Percentiles rank a stretch among this genome's conserved stretches.
phyloP scores from a whole-genome alignment of 2,888 invertebrate species.

The Agrotis exclamationis region DNA sequence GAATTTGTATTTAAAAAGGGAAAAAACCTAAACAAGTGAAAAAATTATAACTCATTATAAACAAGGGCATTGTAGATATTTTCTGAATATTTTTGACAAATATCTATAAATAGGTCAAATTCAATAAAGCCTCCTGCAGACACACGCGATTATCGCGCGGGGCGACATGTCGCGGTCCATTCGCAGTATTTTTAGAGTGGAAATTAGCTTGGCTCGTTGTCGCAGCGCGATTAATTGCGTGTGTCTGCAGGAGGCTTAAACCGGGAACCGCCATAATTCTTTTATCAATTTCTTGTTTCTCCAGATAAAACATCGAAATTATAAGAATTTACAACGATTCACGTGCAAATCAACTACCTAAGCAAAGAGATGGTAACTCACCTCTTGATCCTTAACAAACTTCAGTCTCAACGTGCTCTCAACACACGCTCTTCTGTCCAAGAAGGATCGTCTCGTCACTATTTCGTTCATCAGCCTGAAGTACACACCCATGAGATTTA shows the following conservation, averaged over 20 bases:
- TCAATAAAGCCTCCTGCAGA: too few species aligned
- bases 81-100: too few species aligned
- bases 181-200: too few species aligned
- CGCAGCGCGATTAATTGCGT: too few species aligned
- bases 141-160: too few species aligned
- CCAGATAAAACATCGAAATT: not conserved
- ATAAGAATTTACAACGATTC: too few species aligned
- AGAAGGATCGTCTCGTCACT: constrained; percentile 96
- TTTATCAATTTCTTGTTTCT: not conserved
- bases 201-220: too few species aligned
- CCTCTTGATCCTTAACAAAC: constrained; percentile 96
- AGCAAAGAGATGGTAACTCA: constrained; percentile 54
- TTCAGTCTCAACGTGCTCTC: constrained; percentile 96
- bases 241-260: too few species aligned
- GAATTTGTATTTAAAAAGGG: constrained; percentile 13
- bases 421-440: constrained; percentile 96
- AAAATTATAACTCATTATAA: not conserved
- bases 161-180: too few species aligned
- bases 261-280: not conserved
- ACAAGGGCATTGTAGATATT: not conserved
- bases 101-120: too few species aligned
- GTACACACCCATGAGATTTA: constrained; percentile 96
- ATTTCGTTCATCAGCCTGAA: constrained; percentile 97
- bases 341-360: too few species aligned
- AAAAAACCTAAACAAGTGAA: constrained; percentile 28